A percentile compares a stretch with the other conserved stretches of the same genome.
phyloP scores from a whole-genome alignment of 2,113 vertebrate genomes.

The Corythoichthys intestinalis region DNA sequence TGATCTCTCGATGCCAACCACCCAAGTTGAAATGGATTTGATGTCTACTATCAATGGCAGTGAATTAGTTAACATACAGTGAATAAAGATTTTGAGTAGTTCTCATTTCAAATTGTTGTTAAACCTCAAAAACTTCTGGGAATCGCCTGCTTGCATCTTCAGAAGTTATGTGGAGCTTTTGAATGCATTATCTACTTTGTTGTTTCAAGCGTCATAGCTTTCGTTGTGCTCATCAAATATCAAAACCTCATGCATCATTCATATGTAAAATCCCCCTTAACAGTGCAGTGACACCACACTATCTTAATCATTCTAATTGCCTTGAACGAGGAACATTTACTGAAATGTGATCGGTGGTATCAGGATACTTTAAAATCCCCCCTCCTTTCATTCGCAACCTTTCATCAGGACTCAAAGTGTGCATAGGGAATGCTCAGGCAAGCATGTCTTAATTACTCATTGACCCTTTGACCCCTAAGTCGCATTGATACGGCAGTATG shows the following conservation, averaged over 20 bases:
- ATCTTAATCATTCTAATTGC: constrained; percentile 69
- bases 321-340: constrained; percentile 68
- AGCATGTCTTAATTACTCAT: constrained; percentile 77
- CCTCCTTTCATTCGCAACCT: constrained; percentile 58
- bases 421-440: constrained; percentile 74
- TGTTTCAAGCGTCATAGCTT: not conserved
- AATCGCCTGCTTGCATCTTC: not conserved
- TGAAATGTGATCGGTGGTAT: constrained; percentile 64
- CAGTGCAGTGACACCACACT: constrained; percentile 38
- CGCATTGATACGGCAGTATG: constrained; percentile 66
- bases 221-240: constrained; percentile 15
- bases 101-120: not conserved
- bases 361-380: constrained; percentile 51
- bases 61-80: no score
- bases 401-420: constrained; percentile 63
- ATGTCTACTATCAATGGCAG: no score
- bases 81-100: not conserved
- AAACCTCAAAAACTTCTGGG: not conserved
- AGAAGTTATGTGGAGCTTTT: not conserved
- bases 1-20: no score
- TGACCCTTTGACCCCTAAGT: constrained; percentile 72
- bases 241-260: constrained; percentile 38
- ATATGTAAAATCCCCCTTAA: constrained; percentile 34
- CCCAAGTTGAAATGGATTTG: no score
- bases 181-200: not conserved